Conservation (phyloP, 2,888 invertebrate genomes). For the Conchocele bisecta region DNA sequence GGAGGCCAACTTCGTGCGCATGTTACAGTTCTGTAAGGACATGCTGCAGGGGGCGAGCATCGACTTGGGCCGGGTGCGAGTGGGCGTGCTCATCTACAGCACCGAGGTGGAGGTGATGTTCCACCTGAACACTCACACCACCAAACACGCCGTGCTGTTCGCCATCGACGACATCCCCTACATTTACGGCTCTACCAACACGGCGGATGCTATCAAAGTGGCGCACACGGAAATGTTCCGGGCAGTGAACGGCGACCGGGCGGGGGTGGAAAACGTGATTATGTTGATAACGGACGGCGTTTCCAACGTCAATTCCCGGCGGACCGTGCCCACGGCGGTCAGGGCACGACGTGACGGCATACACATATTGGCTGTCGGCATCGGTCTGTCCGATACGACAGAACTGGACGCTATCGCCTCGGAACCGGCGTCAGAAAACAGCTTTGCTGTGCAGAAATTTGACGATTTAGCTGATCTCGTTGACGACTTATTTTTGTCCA, state of each 20-base stretch:
- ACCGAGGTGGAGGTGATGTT: slow-evolving; percentile 73
- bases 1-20: slow-evolving; percentile 74
- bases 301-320: slow-evolving; percentile 75
- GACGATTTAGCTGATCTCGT: slow-evolving; percentile 65
- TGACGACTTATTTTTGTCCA: slow-evolving; percentile 56
- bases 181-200: slow-evolving; percentile 77
- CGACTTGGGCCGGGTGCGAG: slow-evolving; percentile 69
- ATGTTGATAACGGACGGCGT: slow-evolving; percentile 79
- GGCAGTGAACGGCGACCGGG: slow-evolving; percentile 72
- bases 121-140: slow-evolving; percentile 69
- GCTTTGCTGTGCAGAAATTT: slow-evolving; percentile 70
- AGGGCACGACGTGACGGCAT: slow-evolving; percentile 68
- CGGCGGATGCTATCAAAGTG: slow-evolving; percentile 71
- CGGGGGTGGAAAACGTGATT: slow-evolving; percentile 72
- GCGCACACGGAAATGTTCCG: slow-evolving; percentile 74
- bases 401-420: slow-evolving; percentile 76
- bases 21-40: slow-evolving; percentile 75
- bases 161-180: slow-evolving; percentile 75
- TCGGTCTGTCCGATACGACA: slow-evolving; percentile 72
- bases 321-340: slow-evolving; percentile 71
- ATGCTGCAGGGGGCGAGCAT: slow-evolving; percentile 70
- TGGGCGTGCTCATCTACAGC: slow-evolving; percentile 76
- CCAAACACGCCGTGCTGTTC: slow-evolving; percentile 62
- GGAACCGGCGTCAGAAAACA: slow-evolving; percentile 64
- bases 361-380: slow-evolving; percentile 74